Evolutionary conservation across 2,113 vertebrate genomes (phyloP), one percentile per base, ranked within the genome.

Genomic region (Willisornis vidua): DNA sequence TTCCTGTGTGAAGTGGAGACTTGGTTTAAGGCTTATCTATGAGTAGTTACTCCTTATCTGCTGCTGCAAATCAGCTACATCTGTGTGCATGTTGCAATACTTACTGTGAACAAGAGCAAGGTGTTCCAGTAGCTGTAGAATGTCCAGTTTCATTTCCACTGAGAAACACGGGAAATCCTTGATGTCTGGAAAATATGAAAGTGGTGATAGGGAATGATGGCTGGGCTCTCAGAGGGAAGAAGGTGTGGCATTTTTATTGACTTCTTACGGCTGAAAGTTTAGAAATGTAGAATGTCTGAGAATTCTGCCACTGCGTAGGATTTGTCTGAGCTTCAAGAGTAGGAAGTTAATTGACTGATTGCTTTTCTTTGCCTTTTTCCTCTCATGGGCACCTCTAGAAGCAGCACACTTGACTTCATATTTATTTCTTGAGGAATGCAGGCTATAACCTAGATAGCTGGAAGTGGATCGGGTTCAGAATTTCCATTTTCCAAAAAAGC

Each of bases 161-260:
- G 17, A 29, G 72, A 73, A 28, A 59, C 6, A 16, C 43, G 43
- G 66, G 25, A 59, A 78, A 51, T 43, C 14, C 72, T 65, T 55
- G 52, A 16, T 68, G n/a, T 26, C 24, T 58, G 49, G 14, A 29
- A 57, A 41, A 48, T 62, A 5, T 46, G 14, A 43, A 43, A 39
- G 45, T 28, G 61, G 2, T 39, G 61, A 15, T 82, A 45, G 52
- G 52, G 51, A 66, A 31, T 33, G 26, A 14, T 66, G 46, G 3
- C 8, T 52, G 19, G 15, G 45, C 3, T 72, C 19, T 19, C 9
- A 5, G 23, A n/a, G 23, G 25, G 29, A 55, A 33, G 12, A 57
- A 10, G 4, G 0, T 45, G 9, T 63, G 46, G 41, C 7, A 76
- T 72, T 75, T 66, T 37, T 17, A 11, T 1, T 8, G 12, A 1